phyloP scores from a whole-genome alignment of 1,140 invertebrate species.

The Pseudomyrmex concolor region DNA sequence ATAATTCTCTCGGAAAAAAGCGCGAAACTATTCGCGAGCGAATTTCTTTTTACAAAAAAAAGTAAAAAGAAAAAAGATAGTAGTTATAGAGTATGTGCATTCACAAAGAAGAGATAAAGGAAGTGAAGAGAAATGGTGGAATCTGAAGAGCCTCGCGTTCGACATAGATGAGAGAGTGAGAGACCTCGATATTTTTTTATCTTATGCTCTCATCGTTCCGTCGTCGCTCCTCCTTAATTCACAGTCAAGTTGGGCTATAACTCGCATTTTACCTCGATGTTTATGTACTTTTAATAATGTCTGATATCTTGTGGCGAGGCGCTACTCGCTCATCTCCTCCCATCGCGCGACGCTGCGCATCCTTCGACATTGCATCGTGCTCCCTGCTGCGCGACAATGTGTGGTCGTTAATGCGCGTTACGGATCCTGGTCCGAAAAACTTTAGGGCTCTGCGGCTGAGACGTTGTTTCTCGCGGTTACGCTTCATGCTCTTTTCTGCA shows the following conservation, averaged over 20 bases:
- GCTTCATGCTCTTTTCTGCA: background rate
- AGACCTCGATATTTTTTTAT: conserved; percentile 72
- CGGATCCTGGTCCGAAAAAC: conserved; percentile 68
- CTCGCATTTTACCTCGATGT: conserved; percentile 82
- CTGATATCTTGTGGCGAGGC: conserved; percentile 81
- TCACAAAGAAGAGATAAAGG: background rate
- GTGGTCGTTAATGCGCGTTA: conserved; percentile 77
- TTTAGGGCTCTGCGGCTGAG: conserved; percentile 62
- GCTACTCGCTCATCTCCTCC: conserved; percentile 53
- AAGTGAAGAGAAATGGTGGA: background rate
- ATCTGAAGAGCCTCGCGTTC: conserved; percentile 4
- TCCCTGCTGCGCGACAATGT: conserved; percentile 81
- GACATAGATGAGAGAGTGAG: conserved; percentile 31
- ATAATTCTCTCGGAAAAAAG: conserved; percentile 14
- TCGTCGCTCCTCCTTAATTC: conserved; percentile 83
- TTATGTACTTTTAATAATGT: conserved; percentile 85
- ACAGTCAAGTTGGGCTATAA: conserved; percentile 81
- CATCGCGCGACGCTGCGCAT: conserved; percentile 61
- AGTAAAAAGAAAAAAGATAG: background rate
- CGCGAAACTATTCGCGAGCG: too few relatives aligned
- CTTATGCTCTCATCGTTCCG: conserved; percentile 76
- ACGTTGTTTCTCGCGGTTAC: conserved; percentile 34
- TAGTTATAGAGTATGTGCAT: background rate
- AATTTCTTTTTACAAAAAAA: conserved; percentile 17
- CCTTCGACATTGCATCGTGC: conserved; percentile 71